Base-by-base conservation (phyloP, 2,888 invertebrate species). In the Heteropelma amictum region DNA sequence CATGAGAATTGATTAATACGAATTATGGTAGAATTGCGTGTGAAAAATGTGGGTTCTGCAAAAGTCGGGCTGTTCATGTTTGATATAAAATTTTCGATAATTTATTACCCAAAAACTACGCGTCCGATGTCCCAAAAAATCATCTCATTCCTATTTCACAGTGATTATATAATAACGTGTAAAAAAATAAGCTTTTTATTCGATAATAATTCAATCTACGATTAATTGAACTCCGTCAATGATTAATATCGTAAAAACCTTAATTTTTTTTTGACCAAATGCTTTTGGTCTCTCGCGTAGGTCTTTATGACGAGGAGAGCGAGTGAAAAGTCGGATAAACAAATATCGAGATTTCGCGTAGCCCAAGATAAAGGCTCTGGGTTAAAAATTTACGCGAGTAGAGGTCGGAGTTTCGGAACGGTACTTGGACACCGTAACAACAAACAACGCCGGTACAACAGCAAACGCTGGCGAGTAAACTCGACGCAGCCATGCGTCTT, bases 361-460 rank as follows among this genome's bases (percentile, higher is more conserved):
- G 17, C 51, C 12, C 19, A 40, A 49, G 35, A 61, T n/a, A n/a
- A n/a, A n/a, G n/a, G n/a, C n/a, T n/a, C n/a, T n/a, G n/a, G n/a
- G n/a, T n/a, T n/a, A n/a, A n/a, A n/a, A n/a, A n/a, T 60, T 26
- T 23, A 28, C 23, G 47, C 28, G 51, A 53, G 28, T 12, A 26
- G 35, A 49, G 1, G 38, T 17, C 21, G 69, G 45, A 64, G 45
- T 60, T 53, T 58, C 60, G 60, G 51, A 74, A 74, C 73, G 73
- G 73, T 74, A 74, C 73, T 64, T 60, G 61, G 64, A 58, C 69
- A 74, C 69, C 73, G 73, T 74, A 74, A 63, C 69, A 60, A 69
- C 73, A 69, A 73, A 73, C 73, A 73, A 73, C 63, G 58, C 51
- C 35, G 26, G 58, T 64, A 51, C 35, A 68, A 56, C 58, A 58